Evolutionary conservation across 1,140 invertebrate genomes (phyloP).

Genomic region (Rhyzopertha dominica): DNA sequence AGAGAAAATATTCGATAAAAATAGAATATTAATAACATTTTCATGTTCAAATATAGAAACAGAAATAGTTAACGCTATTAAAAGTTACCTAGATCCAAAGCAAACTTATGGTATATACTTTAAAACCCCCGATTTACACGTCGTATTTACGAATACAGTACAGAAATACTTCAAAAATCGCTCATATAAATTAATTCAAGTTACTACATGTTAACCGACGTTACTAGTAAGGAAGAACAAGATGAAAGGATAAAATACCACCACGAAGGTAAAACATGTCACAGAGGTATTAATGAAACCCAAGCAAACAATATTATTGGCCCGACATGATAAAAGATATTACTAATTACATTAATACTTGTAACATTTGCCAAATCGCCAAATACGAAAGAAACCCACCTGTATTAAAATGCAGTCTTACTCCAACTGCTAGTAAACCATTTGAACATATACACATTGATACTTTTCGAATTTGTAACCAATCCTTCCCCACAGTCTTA

Average conservation of each 20-base stretch:
- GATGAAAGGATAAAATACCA: constrained; percentile 30
- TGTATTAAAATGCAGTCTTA: constrained; percentile 28
- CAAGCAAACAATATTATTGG: constrained; percentile 40
- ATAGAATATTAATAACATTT: too few relatives aligned
- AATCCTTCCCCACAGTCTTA: constrained; percentile 27
- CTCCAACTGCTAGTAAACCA: constrained; percentile 26
- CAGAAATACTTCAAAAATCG: constrained; percentile 12
- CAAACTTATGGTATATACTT: constrained; percentile 12
- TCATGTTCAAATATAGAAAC: too few relatives aligned
- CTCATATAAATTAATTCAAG: neutral
- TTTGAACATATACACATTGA: constrained; percentile 37
- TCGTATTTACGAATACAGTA: neutral
- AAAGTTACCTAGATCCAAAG: constrained; percentile 1
- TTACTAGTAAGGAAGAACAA: constrained; percentile 6
- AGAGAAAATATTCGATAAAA: too few relatives aligned
- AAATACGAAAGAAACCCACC: constrained; percentile 39
- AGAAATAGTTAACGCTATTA: too few relatives aligned
- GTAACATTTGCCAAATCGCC: constrained; percentile 26
- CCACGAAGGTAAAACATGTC: constrained; percentile 36
- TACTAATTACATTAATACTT: constrained; percentile 25
- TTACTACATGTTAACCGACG: neutral
- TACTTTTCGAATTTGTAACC: constrained; percentile 24
- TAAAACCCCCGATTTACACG: constrained; percentile 2
- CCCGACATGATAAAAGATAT: constrained; percentile 37
- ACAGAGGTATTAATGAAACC: constrained; percentile 41